Conservation (phyloP, 2,113 vertebrate genomes). For the Cyprinodon variegatus region DNA sequence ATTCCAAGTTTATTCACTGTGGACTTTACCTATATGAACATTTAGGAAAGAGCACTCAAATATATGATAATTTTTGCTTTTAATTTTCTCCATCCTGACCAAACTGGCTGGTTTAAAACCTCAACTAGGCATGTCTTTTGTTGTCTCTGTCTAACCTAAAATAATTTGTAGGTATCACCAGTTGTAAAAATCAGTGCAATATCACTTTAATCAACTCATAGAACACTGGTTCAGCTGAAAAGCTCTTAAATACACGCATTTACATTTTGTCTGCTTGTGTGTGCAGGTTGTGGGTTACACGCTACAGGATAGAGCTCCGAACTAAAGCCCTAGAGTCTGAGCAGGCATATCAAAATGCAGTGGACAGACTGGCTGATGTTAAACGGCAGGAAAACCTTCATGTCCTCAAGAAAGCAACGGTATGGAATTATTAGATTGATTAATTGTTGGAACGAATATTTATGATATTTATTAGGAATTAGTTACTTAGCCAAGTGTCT, state of each 20-base stretch:
- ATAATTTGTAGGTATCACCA: neutral
- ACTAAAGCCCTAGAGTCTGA: constrained; percentile 70
- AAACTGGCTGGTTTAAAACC: too few relatives aligned
- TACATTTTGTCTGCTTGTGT: constrained; percentile 12
- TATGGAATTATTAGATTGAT: constrained; percentile 18
- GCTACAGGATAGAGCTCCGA: constrained; percentile 81
- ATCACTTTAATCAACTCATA: neutral
- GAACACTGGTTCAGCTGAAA: neutral
- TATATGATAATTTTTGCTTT: neutral
- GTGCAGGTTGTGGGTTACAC: constrained; percentile 85
- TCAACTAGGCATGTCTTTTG: neutral
- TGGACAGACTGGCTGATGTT: constrained; percentile 84
- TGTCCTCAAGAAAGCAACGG: constrained; percentile 81
- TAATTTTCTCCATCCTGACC: neutral
- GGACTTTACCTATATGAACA: too few relatives aligned
- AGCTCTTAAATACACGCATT: neutral
- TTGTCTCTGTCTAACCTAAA: neutral
- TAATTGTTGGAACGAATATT: neutral
- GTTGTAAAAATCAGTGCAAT: neutral
- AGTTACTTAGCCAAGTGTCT: too few relatives aligned
- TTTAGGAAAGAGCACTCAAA: too few relatives aligned
- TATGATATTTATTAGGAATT: too few relatives aligned
- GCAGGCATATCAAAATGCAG: constrained; percentile 81
- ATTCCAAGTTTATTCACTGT: too few relatives aligned
- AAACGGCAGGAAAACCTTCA: constrained; percentile 82